phyloP scores from a whole-genome alignment of 2,113 vertebrate genomes.

The Stercorarius parasiticus region DNA sequence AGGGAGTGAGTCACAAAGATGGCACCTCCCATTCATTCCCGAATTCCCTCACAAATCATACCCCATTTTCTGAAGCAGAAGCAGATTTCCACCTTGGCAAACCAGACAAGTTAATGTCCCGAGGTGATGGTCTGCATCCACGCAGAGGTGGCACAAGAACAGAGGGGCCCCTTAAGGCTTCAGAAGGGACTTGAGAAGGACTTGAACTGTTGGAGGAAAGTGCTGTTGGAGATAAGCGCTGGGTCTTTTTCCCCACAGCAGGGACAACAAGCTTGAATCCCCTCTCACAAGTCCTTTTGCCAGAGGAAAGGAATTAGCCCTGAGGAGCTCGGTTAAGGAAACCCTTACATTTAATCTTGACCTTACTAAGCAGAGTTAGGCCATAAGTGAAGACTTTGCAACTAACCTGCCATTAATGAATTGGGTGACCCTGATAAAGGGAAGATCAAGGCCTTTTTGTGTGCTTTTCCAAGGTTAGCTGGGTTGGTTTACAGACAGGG shows the following conservation, averaged over 20 bases:
- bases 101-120: background rate
- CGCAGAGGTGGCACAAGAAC: background rate
- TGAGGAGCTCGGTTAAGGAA: background rate
- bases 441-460: background rate
- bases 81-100: background rate
- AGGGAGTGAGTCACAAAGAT: slow-evolving; percentile 3
- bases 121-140: background rate
- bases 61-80: background rate
- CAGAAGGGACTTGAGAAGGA: background rate
- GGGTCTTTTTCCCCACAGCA: background rate
- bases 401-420: background rate
- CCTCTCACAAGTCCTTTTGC: background rate
- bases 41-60: background rate
- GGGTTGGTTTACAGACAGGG: background rate
- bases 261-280: background rate
- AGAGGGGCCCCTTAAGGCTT: background rate
- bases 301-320: background rate
- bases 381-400: background rate
- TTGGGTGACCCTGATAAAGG: background rate
- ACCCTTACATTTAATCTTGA: background rate
- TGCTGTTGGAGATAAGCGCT: background rate
- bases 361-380: background rate
- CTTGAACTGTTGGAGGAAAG: background rate
- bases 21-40: background rate
- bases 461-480: background rate